Conservation (phyloP, 2,113 vertebrate genomes). For the Acrocephalus kingi region DNA sequence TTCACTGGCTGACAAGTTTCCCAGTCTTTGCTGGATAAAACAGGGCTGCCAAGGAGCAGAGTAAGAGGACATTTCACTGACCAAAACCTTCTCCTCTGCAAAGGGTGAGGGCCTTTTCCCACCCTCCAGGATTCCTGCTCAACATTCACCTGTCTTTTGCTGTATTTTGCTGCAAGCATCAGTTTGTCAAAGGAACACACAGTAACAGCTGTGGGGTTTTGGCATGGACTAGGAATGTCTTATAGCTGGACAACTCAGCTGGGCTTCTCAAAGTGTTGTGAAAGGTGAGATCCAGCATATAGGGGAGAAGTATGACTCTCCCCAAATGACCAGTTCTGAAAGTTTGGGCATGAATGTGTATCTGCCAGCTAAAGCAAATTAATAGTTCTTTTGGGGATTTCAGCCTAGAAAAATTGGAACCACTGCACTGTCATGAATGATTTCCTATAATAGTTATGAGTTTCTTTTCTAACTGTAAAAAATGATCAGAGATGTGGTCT, state of each 20-base stretch:
- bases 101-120: not conserved
- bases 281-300: rapidly evolving
- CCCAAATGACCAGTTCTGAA: not conserved
- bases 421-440: not conserved
- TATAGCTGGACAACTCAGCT: not conserved
- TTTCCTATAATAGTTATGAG: not conserved
- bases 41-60: not conserved
- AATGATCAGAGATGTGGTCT: not conserved
- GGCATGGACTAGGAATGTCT: not conserved
- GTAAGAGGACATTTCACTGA: not conserved
- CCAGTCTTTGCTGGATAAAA: not conserved
- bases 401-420: not conserved
- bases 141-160: not conserved
- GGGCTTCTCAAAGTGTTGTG: not conserved
- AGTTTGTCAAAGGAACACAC: not conserved
- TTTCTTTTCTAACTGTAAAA: not conserved
- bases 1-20: not conserved
- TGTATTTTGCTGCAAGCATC: not conserved
- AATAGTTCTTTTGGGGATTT: not conserved
- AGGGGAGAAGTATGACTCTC: not conserved
- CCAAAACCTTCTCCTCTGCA: rapidly evolving
- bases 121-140: not conserved
- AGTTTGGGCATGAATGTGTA: not conserved
- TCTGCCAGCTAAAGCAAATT: not conserved
- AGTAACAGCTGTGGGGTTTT: not conserved